phyloP scores from a whole-genome alignment of 1,140 invertebrate genomes.

The Drosophila nikananu region DNA sequence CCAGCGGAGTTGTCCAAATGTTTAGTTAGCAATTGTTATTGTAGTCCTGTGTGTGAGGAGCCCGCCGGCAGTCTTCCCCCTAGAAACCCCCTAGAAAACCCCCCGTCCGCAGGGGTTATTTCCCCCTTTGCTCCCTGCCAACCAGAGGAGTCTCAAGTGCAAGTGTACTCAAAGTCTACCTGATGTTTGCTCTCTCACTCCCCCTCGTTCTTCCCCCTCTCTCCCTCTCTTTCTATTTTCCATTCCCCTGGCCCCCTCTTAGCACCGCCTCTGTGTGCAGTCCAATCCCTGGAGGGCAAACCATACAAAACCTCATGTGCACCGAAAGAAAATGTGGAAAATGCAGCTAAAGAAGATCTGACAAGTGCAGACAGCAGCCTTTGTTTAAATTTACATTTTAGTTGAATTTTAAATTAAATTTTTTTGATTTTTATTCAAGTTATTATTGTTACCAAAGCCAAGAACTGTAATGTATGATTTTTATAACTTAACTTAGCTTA shows the following conservation, averaged over 20 bases:
- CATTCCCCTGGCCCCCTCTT: not conserved
- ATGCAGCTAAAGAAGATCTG: too few species aligned
- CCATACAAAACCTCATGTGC: slow-evolving; percentile 39
- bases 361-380: not conserved
- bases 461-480: not conserved
- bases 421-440: not conserved
- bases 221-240: slow-evolving; percentile 15
- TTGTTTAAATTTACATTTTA: not conserved
- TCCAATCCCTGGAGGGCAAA: slow-evolving; percentile 47
- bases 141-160: slow-evolving; percentile 61
- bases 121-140: slow-evolving; percentile 8
- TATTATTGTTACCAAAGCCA: not conserved
- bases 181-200: slow-evolving; percentile 55
- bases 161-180: slow-evolving; percentile 76
- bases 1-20: slow-evolving; percentile 47
- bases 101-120: not conserved
- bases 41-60: slow-evolving; percentile 13
- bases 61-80: slow-evolving; percentile 22
- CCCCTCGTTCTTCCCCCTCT: not conserved
- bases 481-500: not conserved
- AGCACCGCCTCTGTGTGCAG: slow-evolving; percentile 16
- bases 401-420: not conserved
- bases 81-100: not conserved
- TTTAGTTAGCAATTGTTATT: slow-evolving; percentile 55
- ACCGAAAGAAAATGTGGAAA: not conserved